Percentiles rank a stretch among this genome's conserved stretches.
These are phyloP conservation scores for Limonius californicus DNA, from an alignment of 1,140 invertebrate genomes.

Conservation along the genomic window DNA sequence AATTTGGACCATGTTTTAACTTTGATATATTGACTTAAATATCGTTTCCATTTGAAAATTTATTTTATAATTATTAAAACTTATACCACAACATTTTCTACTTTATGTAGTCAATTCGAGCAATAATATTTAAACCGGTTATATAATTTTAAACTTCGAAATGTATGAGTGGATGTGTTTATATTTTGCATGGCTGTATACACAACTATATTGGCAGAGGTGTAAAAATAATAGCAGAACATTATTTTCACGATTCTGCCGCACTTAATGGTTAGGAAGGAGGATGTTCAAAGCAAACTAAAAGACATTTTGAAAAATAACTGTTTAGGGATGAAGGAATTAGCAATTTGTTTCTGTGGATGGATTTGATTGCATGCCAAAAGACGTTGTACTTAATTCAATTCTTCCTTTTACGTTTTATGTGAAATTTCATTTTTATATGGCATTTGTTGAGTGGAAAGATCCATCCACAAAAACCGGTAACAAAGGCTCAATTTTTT, in stretches of 20 bases:
- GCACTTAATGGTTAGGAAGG: background rate
- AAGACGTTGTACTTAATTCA: background rate
- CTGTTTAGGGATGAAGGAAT: constrained; percentile 6
- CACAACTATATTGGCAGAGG: too few relatives aligned
- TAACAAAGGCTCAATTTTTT: constrained; percentile 16
- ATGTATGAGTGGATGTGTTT: too few relatives aligned
- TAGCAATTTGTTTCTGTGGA: constrained; percentile 7
- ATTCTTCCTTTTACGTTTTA: background rate
- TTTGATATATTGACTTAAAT: too few relatives aligned
- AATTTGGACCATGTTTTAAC: too few relatives aligned
- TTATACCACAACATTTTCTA: too few relatives aligned
- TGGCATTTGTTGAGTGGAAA: too few relatives aligned
- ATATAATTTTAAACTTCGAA: too few relatives aligned
- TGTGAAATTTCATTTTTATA: background rate
- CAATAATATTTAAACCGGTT: too few relatives aligned
- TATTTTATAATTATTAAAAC: too few relatives aligned
- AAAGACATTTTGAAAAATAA: background rate
- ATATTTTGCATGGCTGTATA: too few relatives aligned
- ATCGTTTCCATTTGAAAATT: too few relatives aligned
- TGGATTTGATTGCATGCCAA: background rate
- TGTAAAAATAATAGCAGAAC: background rate
- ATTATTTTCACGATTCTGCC: background rate
- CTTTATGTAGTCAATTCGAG: background rate
- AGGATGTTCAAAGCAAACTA: background rate
- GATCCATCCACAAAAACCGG: background rate